These are phyloP conservation scores for Synergus japonicus DNA, from an alignment of 2,888 invertebrate genomes.

Conservation along the genomic window DNA sequence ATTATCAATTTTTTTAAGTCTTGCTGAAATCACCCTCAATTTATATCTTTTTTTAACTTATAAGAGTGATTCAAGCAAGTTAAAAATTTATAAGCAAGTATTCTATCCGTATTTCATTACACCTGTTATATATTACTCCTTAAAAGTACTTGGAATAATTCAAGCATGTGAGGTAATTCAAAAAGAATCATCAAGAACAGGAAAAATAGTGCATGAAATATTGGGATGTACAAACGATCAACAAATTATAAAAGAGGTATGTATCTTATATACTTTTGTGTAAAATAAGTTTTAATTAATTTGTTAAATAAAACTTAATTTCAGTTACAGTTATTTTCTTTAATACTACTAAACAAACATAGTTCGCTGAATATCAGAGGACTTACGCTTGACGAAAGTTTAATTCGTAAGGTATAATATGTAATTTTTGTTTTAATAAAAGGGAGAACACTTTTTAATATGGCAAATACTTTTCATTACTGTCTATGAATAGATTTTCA, in stretches of 20 bases:
- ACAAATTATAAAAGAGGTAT: slow-evolving; percentile 64
- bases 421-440: not conserved
- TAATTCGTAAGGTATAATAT: slow-evolving; percentile 63
- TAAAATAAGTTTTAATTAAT: not conserved
- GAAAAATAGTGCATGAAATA: slow-evolving; percentile 62
- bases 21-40: slow-evolving; percentile 66
- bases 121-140: slow-evolving; percentile 62
- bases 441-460: not conserved
- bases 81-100: slow-evolving; percentile 61
- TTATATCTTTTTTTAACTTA: slow-evolving; percentile 65
- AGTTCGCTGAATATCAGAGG: slow-evolving; percentile 64
- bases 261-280: too few species aligned
- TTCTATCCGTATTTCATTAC: slow-evolving; percentile 65
- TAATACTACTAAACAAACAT: slow-evolving; percentile 64
- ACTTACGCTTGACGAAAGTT: slow-evolving; percentile 60
- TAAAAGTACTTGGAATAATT: slow-evolving; percentile 60
- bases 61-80: slow-evolving; percentile 46
- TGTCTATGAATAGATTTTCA: slow-evolving; percentile 59
- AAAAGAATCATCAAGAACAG: slow-evolving; percentile 60
- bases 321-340: slow-evolving; percentile 65
- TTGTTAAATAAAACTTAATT: slow-evolving; percentile 16
- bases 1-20: slow-evolving; percentile 55
- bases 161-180: slow-evolving; percentile 65
- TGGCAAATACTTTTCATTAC: not conserved
- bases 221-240: slow-evolving; percentile 58